Evolutionary conservation across 2,888 invertebrate genomes (phyloP).

Genomic region (Scaptomyza reducta): DNA sequence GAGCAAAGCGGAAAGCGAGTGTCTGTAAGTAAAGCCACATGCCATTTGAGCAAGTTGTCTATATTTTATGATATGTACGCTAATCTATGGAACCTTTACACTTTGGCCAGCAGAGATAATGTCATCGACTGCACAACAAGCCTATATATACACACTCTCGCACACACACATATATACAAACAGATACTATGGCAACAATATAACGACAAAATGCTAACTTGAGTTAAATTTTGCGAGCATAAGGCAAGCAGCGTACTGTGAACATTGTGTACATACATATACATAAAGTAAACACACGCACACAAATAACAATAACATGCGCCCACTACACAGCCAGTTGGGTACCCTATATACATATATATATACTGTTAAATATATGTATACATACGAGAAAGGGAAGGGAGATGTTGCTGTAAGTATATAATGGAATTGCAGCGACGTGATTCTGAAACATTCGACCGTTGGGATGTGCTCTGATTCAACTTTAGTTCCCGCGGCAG

Average conservation of each 20-base stretch:
- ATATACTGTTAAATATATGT: not conserved
- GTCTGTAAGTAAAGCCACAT: conserved; percentile 6
- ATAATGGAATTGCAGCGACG: conserved; percentile 84
- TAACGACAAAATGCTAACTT: conserved; percentile 70
- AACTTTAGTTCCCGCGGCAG: conserved; percentile 73
- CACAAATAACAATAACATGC: conserved; percentile 23
- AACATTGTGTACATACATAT: conserved; percentile 17
- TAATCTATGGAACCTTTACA: conserved; percentile 32
- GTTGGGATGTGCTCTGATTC: conserved; percentile 84
- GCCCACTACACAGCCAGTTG: conserved; percentile 20
- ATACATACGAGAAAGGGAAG: conserved; percentile 19
- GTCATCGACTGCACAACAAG: conserved; percentile 19
- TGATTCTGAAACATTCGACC: conserved; percentile 84
- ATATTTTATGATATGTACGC: conserved; percentile 27
- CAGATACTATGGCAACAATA: conserved; percentile 51
- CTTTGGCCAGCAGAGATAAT: conserved; percentile 33
- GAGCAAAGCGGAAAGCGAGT: conserved; percentile 13
- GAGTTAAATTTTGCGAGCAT: conserved; percentile 46
- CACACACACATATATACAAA: conserved; percentile 6
- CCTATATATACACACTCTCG: conserved; percentile 3
- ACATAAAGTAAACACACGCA: conserved; percentile 56
- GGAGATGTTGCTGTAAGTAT: conserved; percentile 64
- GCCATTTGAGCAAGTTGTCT: conserved; percentile 36
- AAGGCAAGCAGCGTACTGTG: conserved; percentile 2
- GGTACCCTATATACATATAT: conserved; percentile 18